These are phyloP conservation scores for Gallinago solitaria DNA, from an alignment of 2,797 vertebrate species.

Conservation along the genomic window DNA sequence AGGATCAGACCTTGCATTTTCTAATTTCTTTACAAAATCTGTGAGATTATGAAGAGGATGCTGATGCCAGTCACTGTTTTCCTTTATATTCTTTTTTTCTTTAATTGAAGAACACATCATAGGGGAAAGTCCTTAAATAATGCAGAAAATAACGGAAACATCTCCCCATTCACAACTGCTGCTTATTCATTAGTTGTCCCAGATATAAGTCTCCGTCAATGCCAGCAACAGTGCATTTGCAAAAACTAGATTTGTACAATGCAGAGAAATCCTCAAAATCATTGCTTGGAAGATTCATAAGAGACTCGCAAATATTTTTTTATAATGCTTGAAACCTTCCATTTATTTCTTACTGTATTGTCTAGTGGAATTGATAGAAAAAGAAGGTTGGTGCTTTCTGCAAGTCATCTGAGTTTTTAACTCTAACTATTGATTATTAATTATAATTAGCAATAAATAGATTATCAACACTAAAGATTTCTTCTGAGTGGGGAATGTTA, in stretches of 20 bases:
- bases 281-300: neutral
- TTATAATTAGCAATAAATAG: neutral
- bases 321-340: neutral
- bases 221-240: neutral
- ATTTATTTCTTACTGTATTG: neutral
- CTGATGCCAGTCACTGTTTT: neutral
- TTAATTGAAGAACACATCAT: neutral
- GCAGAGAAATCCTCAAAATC: neutral
- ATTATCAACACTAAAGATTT: neutral
- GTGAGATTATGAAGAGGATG: neutral
- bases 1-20: neutral
- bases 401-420: neutral
- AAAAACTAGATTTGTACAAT: neutral
- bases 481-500: neutral
- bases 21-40: neutral
- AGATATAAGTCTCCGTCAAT: neutral
- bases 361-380: neutral
- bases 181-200: neutral
- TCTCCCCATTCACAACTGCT: neutral
- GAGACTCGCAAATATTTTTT: neutral
- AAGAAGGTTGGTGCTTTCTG: neutral
- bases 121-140: neutral
- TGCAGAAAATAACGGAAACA: neutral
- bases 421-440: neutral
- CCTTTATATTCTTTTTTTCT: neutral